phyloP scores from a whole-genome alignment of 2,797 vertebrate genomes.

The Loris lydekkerianus region DNA sequence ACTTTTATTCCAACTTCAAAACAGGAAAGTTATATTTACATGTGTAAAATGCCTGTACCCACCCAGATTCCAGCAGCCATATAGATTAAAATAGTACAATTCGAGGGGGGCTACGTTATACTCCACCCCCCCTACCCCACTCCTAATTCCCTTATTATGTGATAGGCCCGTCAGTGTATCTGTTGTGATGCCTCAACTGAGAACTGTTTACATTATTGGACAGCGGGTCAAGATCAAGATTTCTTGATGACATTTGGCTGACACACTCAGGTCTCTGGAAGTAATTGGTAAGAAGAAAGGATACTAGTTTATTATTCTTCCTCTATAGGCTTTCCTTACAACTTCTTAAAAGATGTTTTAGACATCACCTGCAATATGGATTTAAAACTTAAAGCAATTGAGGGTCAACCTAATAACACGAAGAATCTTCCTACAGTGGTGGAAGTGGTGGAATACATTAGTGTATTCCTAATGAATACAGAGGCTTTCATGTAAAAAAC shows the following conservation, averaged over 20 bases:
- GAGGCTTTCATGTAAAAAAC: neutral
- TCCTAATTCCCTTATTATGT: neutral
- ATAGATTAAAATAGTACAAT: neutral
- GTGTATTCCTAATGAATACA: neutral
- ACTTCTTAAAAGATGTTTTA: neutral
- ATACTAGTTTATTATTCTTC: neutral
- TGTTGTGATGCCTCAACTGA: neutral
- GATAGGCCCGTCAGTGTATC: neutral
- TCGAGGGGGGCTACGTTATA: neutral
- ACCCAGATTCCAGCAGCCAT: neutral
- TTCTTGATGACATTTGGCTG: neutral
- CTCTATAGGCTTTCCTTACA: neutral
- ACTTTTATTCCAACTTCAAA: neutral
- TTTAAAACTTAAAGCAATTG: conserved; percentile 6
- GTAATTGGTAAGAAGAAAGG: neutral
- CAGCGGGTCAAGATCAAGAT: neutral
- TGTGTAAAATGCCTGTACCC: neutral
- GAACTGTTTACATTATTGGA: neutral
- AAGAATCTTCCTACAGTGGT: neutral
- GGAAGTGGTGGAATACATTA: neutral
- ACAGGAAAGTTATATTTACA: neutral
- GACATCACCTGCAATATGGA: neutral
- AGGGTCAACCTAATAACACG: neutral
- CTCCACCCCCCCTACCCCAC: neutral
- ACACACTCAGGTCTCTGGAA: neutral